These are phyloP conservation scores for Melikaiella ostensackeni DNA, from an alignment of 2,888 invertebrate species.

Conservation along the genomic window DNA sequence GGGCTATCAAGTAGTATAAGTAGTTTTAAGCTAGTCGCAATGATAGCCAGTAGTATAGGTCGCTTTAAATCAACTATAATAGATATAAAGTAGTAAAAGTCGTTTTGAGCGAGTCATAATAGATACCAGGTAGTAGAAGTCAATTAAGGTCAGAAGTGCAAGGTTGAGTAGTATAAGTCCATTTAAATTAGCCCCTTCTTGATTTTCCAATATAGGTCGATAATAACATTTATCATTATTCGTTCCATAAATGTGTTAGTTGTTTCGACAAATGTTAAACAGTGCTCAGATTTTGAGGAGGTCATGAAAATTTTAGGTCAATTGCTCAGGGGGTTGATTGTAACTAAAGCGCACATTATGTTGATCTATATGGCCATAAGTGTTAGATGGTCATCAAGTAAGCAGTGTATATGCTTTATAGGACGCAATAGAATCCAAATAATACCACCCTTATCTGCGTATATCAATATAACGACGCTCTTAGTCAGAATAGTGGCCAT, in stretches of 20 bases:
- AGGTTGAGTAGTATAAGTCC: too few relatives aligned
- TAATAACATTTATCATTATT: background rate
- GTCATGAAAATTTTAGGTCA: background rate
- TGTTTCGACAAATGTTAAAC: background rate
- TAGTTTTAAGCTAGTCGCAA: too few relatives aligned
- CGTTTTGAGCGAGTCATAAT: too few relatives aligned
- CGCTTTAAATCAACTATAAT: too few relatives aligned
- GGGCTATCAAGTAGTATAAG: too few relatives aligned
- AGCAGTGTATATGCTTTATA: conserved; percentile 17
- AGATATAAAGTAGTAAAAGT: too few relatives aligned
- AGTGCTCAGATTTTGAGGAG: background rate
- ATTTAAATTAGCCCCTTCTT: too few relatives aligned
- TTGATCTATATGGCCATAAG: background rate
- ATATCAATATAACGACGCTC: conserved; percentile 62
- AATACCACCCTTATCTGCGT: conserved; percentile 59
- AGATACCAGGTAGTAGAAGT: too few relatives aligned
- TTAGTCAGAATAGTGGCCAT: conserved; percentile 50
- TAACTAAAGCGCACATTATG: background rate
- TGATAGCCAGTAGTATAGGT: too few relatives aligned
- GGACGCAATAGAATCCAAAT: conserved; percentile 66
- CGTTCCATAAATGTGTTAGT: background rate
- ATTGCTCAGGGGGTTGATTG: background rate
- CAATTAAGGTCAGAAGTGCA: too few relatives aligned
- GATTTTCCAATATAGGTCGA: too few relatives aligned
- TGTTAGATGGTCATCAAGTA: conserved; percentile 16